phyloP scores from a whole-genome alignment of 2,888 invertebrate species.

The Parthenolecanium corni region DNA sequence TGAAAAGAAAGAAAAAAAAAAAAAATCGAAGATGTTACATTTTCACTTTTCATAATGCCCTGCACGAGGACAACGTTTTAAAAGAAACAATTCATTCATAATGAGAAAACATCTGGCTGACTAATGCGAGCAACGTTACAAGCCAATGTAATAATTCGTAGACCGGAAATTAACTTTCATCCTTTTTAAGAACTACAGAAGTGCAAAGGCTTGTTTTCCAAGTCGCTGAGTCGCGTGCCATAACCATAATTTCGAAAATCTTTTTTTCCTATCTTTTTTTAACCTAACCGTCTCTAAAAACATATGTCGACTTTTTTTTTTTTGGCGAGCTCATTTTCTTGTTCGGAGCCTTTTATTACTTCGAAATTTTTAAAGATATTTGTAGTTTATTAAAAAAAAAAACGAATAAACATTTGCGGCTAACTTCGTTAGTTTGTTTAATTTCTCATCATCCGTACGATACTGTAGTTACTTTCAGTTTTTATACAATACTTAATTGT shows the following conservation, averaged over 20 bases:
- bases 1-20: no score
- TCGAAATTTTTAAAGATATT: no score
- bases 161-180: constrained; percentile 22
- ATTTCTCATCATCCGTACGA: no score
- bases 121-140: background rate
- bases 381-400: no score
- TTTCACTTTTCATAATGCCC: background rate
- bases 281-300: no score
- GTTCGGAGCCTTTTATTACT: no score
- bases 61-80: background rate
- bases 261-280: background rate
- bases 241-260: constrained; percentile 14
- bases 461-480: no score
- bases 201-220: constrained; percentile 18
- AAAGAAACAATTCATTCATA: background rate
- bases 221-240: constrained; percentile 17
- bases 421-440: no score
- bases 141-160: constrained; percentile 14
- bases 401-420: no score
- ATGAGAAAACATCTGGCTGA: constrained; percentile 3
- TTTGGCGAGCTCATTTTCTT: no score
- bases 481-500: no score
- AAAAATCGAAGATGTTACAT: background rate
- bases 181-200: constrained; percentile 12
- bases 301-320: no score